Base-by-base conservation (phyloP, 2,888 invertebrate genomes). In the Pelosia muscerda region DNA sequence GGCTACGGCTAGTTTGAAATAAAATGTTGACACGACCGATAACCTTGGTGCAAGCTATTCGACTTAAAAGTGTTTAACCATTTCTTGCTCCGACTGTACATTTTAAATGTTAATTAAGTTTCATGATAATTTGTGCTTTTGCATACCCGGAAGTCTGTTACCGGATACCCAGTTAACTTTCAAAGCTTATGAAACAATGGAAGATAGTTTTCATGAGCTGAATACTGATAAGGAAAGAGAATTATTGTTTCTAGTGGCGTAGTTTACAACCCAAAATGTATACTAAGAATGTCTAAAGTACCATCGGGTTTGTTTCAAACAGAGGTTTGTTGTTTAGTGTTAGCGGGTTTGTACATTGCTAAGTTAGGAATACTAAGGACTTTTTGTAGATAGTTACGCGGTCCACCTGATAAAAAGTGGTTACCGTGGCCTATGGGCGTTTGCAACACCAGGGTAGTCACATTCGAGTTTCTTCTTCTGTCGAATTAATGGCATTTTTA, bases 41-140 rank as follows among this genome's bases (percentile, higher is more conserved):
- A 38, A 13, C 34, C 3, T 10, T 34, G 34, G 0, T 38, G 38
- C 15, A 38, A 13, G 15, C 38, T 1, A 34, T 4, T 28, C 28
- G 28, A 28, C 6, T 28, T 28, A n/a, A n/a, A n/a, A n/a, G n/a
- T n/a, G n/a, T n/a, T n/a, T n/a, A n/a, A 34, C 11, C 0, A 15
- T 38, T 38, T 38, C 15, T 38, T 38, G 15, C 38, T 1, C 13
- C 38, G 38, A 38, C 38, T 68, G 75, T 71, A 78, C 74, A 78
- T 84, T 84, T 79, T 77, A 78, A 82, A 84, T 82, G 80, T 78
- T 84, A 81, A 83, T 82, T 84, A 82, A 73, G 66, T 68, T 65
- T 63, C 42, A 68, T 53, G 78, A 80, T 82, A 76, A 78, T 80
- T 80, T 77, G 60, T 71, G 54, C 63, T 71, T 72, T 73, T 67